Base-by-base conservation (phyloP, 53 echinoderm and acorn worm species). In the Crossaster papposus region DNA sequence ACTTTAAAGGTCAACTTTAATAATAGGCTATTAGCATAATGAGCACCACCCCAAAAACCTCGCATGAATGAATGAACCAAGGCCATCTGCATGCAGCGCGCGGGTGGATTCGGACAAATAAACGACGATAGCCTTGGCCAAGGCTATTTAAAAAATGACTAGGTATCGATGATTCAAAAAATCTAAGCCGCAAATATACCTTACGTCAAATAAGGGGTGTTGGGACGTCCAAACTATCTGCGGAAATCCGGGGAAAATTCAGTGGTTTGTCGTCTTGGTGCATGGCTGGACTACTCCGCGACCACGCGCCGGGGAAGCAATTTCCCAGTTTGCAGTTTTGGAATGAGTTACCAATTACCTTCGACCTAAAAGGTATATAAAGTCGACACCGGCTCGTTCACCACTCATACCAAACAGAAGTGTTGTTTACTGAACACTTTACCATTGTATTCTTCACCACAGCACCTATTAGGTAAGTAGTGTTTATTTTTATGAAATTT, bases 351-450 rank as follows among this genome's bases (percentile, higher is more conserved):
- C 28, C 28, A 20, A 15, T 17, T 26, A 68, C 68, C 68, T 68
- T 68, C 68, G 68, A 68, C 68, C 68, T 68, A 23, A 68, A n/a
- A 68, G 9, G 68, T 20, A 68, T 68, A 68, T 20, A 68, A 68
- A 68, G 28, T 1, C 68, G 5, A 12, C 17, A 68, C 24, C 28
- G 68, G 68, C 11, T 68, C 68, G 68, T 68, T 3, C 28, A 58
- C 14, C 68, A 68, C 4, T 23, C 17, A 11, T 0, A 23, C 24
- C 17, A 28, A 26, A 3, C 11, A 28, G 68, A 26, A 23, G 22
- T 18, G 11, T 26, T 20, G 22, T 10, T 68, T 4, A 11, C 28
- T 62, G 62, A 15, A 18, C 17, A 3, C 3, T 62, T 20, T 62
- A 62, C 62, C 17, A 18, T 62, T 62, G 17, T 20, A 3, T 17